phyloP scores from a whole-genome alignment of 1,140 invertebrate species.

The Caenorhabditis tropicalis region DNA sequence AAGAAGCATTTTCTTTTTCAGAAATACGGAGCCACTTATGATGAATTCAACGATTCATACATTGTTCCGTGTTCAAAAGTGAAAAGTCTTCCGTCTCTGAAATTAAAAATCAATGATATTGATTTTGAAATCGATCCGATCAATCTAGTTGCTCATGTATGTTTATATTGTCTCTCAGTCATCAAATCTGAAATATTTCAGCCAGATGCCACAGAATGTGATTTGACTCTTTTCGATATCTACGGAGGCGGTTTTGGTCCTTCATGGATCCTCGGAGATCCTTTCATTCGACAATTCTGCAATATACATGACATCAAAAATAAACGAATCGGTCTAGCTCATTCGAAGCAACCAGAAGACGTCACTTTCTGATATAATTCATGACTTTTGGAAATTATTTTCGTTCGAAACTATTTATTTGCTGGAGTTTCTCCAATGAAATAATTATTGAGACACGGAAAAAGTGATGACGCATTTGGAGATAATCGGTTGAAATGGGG shows the following conservation, averaged over 20 bases:
- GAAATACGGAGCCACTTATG: neutral
- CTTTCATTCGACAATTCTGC: constrained; percentile 53
- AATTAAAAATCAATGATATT: constrained; percentile 3
- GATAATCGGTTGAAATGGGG: neutral
- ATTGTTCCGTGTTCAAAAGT: neutral
- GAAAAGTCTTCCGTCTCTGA: neutral
- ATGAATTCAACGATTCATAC: constrained; percentile 18
- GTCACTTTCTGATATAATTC: constrained; percentile 17
- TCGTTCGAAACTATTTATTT: neutral
- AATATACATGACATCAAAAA: constrained; percentile 46
- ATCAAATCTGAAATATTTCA: neutral
- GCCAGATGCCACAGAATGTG: neutral
- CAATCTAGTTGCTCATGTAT: constrained; percentile 40
- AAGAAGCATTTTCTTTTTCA: neutral
- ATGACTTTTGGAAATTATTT: neutral
- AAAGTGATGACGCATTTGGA: neutral
- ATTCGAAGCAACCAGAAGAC: constrained; percentile 18
- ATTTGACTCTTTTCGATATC: constrained; percentile 36
- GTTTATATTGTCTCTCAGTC: neutral
- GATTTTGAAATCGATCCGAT: constrained; percentile 29
- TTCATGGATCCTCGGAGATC: constrained; percentile 44
- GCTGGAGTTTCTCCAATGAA: no score
- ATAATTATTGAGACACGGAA: neutral
- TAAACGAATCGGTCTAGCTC: constrained; percentile 46
- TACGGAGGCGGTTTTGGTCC: constrained; percentile 21